Base-by-base conservation (phyloP, 2,797 vertebrate genomes). In the Chloroceryle amazona region DNA sequence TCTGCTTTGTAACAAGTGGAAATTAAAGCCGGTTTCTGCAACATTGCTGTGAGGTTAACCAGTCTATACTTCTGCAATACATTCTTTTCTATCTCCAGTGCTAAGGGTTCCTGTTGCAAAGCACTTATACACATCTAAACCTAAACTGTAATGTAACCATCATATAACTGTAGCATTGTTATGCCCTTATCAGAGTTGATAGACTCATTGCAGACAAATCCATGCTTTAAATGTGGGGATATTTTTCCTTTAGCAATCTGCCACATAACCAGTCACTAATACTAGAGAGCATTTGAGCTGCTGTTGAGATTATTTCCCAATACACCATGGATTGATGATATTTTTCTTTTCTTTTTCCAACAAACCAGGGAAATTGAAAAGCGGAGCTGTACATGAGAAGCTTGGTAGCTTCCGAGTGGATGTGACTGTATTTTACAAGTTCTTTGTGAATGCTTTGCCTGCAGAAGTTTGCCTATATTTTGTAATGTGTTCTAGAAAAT, bases 121-220 rank as follows among this genome's bases (percentile, higher is more conserved):
- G 49, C 0, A 1, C 6, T 28, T 67, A 0, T 31, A 18, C 0
- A 3, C 11, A 4, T 22, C 41, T 52, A 20, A 79, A 70, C 58
- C 41, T 52, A 4, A 70, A 54, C 18, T 60, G 8, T 7, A 33
- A 15, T 9, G 58, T 58, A 46, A 4, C 11, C 5, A 2, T n/a
- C 61, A 33, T 18, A 18, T 60, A 71, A 3, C 9, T 13, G 5
- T 10, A 42, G 31, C 29, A 8, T 14, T 46, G 33, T 28, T 62
- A 9, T 3, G 8, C 8, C 33, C 17, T 23, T 3, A 3, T 49
- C 44, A 67, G 71, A 19, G 26, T 62, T 58, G 29, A 6, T 4
- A 61, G 41, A 18, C 31, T 70, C 13, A 9, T 13, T 52, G 58
- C 46, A 47, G 62, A 6, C 44, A 72, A 14, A 37, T 55, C 39